Evolutionary conservation across 1,140 invertebrate genomes (phyloP).

Genomic region (Drosophila miranda): DNA sequence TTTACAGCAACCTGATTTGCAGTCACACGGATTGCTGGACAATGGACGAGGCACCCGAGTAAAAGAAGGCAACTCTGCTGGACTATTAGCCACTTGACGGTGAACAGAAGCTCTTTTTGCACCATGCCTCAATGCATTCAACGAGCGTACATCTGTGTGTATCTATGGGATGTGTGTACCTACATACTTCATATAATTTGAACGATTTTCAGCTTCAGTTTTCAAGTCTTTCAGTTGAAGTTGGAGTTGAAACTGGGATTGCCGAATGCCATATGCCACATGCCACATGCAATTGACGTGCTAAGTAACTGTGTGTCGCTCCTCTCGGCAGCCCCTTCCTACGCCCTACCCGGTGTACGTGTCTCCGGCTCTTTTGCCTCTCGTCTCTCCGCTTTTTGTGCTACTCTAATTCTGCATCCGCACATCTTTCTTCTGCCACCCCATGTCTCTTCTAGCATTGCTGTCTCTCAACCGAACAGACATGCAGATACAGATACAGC

Average conservation of each 20-base stretch:
- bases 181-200: constrained; percentile 39
- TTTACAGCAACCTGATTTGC: constrained; percentile 45
- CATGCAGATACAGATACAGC: constrained; percentile 47
- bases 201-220: constrained; percentile 30
- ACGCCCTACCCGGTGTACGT: constrained; percentile 21
- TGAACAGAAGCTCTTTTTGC: constrained; percentile 39
- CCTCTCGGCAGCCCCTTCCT: constrained; percentile 8
- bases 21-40: constrained; percentile 33
- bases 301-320: constrained; percentile 61
- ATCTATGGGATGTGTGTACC: background rate
- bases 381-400: background rate
- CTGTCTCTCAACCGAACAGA: constrained; percentile 50
- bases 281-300: constrained; percentile 68
- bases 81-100: constrained; percentile 45
- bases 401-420: constrained; percentile 65
- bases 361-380: constrained; percentile 56
- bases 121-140: constrained; percentile 36
- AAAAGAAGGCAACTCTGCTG: constrained; percentile 37
- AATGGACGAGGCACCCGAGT: too few species aligned
- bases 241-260: constrained; percentile 38
- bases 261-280: constrained; percentile 60
- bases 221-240: constrained; percentile 26
- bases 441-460: too few species aligned
- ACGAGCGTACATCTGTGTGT: constrained; percentile 9
- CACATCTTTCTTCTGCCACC: constrained; percentile 23